Base-by-base conservation (phyloP, 2,888 invertebrate species). In the Amblyteles armatorius region DNA sequence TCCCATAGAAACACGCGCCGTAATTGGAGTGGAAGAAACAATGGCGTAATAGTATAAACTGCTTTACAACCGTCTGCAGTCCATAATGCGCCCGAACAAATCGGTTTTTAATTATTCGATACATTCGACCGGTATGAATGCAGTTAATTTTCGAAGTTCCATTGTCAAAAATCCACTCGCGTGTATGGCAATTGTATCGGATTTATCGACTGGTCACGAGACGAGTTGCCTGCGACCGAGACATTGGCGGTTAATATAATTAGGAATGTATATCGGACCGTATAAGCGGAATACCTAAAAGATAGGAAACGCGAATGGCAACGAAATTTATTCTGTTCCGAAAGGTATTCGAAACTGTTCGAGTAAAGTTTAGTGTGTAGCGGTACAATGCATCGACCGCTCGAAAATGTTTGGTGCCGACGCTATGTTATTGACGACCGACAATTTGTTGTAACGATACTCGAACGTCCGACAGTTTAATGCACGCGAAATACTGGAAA, bases 21-120 rank as follows among this genome's bases (percentile, higher is more conserved):
- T n/a, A 68, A 55, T 68, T 65, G 29, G 40, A 44, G 19, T 67
- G 44, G 68, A 57, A 48, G 36, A n/a, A 36, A 77, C 29, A 52
- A 67, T 77, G 29, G 26, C 26, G 67, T 55, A 67, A 22, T 40
- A 40, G 52, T 26, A 36, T 52, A 55, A 19, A 16, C 52, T 67
- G 40, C 73, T 55, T 55, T 19, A 55, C 52, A 55, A 55, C 52
- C 19, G 52, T 55, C 19, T 22, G 52, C 52, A 55, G 52, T 22
- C 19, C 52, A 22, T 19, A 55, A 55, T 48, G 44, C 44, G 13
- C 13, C 19, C n/a, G 52, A 22, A 55, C 52, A 7, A 19, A n/a
- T 22, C 7, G 7, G 4, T n/a, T 55, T 55, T 19, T 22, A 22
- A 55, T 55, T 33, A 69, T 77, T 65, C 55, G 26, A 57, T 60